phyloP scores from a whole-genome alignment of 2,888 invertebrate species.

The Cataglyphis rosenhaueri region DNA sequence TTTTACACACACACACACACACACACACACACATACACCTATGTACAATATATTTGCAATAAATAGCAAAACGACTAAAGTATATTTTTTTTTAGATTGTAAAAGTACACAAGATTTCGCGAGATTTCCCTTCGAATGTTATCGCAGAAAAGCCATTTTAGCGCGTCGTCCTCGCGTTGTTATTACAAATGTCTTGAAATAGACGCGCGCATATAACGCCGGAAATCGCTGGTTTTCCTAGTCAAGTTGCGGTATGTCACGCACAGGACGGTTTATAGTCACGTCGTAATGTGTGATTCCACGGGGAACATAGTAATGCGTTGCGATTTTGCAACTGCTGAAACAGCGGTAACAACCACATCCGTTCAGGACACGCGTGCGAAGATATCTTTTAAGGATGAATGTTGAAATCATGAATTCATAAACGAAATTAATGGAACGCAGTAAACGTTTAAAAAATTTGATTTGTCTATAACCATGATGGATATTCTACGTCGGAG shows the following conservation, averaged over 20 bases:
- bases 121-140: slow-evolving; percentile 28
- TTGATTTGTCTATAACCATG: not conserved
- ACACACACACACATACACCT: no score
- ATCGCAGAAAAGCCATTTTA: slow-evolving; percentile 54
- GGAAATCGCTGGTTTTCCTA: slow-evolving; percentile 62
- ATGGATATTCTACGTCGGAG: not conserved
- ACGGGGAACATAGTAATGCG: slow-evolving; percentile 30
- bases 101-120: not conserved
- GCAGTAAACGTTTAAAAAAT: not conserved
- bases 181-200: slow-evolving; percentile 64
- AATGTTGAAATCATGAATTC: not conserved
- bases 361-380: slow-evolving; percentile 31
- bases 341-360: slow-evolving; percentile 42
- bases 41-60: not conserved
- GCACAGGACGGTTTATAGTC: slow-evolving; percentile 48
- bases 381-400: slow-evolving; percentile 5
- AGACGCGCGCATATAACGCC: slow-evolving; percentile 60
- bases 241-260: slow-evolving; percentile 52
- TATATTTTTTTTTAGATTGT: not conserved
- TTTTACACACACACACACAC: not conserved
- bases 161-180: slow-evolving; percentile 62
- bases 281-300: slow-evolving; percentile 38
- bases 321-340: slow-evolving; percentile 39
- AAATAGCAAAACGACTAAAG: not conserved
- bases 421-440: slow-evolving; percentile 40